phyloP scores from a whole-genome alignment of 1,140 invertebrate species.

The Bombus vancouverensis region DNA sequence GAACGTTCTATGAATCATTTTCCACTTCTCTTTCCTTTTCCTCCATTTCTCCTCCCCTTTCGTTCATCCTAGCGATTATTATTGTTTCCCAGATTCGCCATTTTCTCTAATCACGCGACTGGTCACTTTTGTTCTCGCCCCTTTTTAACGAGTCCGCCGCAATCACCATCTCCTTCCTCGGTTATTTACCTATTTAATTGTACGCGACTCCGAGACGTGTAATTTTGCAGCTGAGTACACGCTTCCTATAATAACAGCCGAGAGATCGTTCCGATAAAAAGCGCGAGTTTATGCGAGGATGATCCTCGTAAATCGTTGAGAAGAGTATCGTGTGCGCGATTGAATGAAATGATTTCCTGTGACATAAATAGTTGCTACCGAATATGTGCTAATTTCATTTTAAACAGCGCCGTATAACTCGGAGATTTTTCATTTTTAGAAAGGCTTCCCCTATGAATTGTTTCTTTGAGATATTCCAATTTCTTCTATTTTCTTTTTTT shows the following conservation, averaged over 20 bases:
- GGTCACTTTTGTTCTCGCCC: neutral
- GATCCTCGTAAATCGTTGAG: neutral
- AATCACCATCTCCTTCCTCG: neutral
- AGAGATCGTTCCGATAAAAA: neutral
- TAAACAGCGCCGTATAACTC: too few relatives aligned
- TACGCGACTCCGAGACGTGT: neutral
- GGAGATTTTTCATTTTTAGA: neutral
- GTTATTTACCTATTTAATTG: slow-evolving; percentile 25
- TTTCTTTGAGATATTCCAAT: neutral
- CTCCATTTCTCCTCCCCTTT: too few relatives aligned
- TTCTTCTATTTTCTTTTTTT: too few relatives aligned
- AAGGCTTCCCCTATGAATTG: neutral
- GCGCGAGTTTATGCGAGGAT: neutral
- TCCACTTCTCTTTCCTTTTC: neutral
- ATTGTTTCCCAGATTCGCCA: neutral
- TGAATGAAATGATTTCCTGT: neutral
- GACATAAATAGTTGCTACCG: neutral
- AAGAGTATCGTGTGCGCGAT: neutral
- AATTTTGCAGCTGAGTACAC: neutral
- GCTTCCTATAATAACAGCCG: neutral
- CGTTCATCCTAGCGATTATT: neutral
- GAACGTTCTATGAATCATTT: neutral
- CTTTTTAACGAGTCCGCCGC: neutral
- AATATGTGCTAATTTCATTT: too few relatives aligned
- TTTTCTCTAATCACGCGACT: slow-evolving; percentile 34